Percentiles rank a stretch among this genome's conserved stretches.
phyloP scores from a whole-genome alignment of 92 coral and sea anemone genomes.

The Porites divaricata region DNA sequence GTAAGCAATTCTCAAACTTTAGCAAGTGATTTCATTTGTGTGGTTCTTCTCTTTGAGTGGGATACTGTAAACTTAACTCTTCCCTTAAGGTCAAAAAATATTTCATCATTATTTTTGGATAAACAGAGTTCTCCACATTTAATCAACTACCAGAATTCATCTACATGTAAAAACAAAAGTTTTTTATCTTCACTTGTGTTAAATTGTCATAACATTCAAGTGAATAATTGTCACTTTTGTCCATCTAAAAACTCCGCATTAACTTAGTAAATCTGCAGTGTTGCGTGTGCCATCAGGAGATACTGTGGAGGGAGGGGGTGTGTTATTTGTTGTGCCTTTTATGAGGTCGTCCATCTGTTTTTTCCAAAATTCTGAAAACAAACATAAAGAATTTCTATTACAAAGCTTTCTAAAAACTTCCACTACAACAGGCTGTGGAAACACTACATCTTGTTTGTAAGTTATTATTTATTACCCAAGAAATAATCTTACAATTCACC shows the following conservation, averaged over 20 bases:
- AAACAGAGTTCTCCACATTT: too few species aligned
- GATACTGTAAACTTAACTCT: too few species aligned
- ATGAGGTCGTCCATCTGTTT: slow-evolving; percentile 32
- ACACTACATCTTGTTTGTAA: too few species aligned
- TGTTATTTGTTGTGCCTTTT: slow-evolving; percentile 27
- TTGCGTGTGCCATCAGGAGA: slow-evolving; percentile 8
- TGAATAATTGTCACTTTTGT: background rate
- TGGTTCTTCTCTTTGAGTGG: too few species aligned
- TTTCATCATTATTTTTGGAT: too few species aligned
- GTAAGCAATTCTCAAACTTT: too few species aligned
- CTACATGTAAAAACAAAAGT: background rate
- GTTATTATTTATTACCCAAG: background rate
- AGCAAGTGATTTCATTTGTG: too few species aligned
- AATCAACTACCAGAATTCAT: background rate
- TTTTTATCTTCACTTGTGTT: background rate
- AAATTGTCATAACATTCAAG: background rate
- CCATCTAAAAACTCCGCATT: background rate
- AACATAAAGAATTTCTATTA: too few species aligned
- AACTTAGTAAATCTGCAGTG: slow-evolving; percentile 26
- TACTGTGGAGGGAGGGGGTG: slow-evolving; percentile 31
- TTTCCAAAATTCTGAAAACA: slow-evolving; percentile 37
- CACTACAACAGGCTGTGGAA: too few species aligned
- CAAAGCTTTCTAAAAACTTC: too few species aligned
- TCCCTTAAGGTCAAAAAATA: too few species aligned
- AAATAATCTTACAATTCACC: background rate